Percentiles rank a stretch among this genome's conserved stretches.
These are phyloP conservation scores for Diacarnus erythraeanus DNA, from an alignment of 37 sponge, comb jelly and placozoan species.

Conservation along the genomic window DNA sequence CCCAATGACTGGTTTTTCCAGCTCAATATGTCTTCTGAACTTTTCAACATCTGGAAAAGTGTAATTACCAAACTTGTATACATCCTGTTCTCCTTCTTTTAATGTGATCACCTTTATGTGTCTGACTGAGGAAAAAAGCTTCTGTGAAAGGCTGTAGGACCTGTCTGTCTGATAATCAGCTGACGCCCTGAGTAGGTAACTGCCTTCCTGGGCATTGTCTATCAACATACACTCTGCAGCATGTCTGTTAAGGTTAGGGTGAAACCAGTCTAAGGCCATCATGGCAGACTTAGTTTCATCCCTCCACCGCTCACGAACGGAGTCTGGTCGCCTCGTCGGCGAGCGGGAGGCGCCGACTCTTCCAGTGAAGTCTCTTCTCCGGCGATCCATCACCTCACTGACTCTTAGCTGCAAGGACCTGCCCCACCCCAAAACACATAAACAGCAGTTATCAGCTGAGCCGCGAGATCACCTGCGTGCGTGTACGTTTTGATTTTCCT, in stretches of 20 bases:
- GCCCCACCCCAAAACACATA: no score
- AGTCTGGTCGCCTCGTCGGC: no score
- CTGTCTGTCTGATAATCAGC: slow-evolving; percentile 14
- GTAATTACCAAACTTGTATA: slow-evolving; percentile 54
- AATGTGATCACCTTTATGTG: slow-evolving; percentile 45
- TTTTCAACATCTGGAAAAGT: slow-evolving; percentile 36
- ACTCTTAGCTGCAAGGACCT: no score
- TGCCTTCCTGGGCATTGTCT: slow-evolving; percentile 84
- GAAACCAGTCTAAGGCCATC: slow-evolving; percentile 57
- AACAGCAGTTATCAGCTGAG: no score
- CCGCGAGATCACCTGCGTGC: no score
- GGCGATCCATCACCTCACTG: no score
- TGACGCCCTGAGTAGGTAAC: slow-evolving; percentile 69
- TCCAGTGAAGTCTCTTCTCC: no score
- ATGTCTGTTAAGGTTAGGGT: slow-evolving; percentile 73
- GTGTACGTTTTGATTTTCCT: no score
- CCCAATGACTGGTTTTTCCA: slow-evolving; percentile 62
- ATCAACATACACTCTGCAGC: slow-evolving; percentile 85
- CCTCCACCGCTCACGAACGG: not conserved
- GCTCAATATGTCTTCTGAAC: slow-evolving; percentile 62
- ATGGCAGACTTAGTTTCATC: not conserved
- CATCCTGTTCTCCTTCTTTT: not conserved
- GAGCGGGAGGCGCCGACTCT: no score
- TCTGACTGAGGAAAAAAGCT: slow-evolving; percentile 64
- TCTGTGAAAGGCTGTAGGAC: slow-evolving; percentile 54